Evolutionary conservation across 1,140 invertebrate species (phyloP).

Genomic region (Drosophila ohnishii): DNA sequence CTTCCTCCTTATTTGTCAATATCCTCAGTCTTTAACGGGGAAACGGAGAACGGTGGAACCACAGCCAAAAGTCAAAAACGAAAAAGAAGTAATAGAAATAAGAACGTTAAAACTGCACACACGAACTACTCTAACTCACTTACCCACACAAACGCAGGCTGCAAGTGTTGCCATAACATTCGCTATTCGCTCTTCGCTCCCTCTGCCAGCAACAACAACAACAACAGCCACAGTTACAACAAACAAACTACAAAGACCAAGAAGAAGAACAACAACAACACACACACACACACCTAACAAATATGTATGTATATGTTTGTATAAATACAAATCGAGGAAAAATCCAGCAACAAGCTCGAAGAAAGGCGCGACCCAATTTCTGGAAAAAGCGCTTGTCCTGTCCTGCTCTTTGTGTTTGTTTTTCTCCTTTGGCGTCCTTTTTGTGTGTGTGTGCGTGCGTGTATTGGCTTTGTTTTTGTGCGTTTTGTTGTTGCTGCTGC

Average conservation of each 20-base stretch:
- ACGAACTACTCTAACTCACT: slow-evolving; percentile 27
- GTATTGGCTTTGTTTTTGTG: slow-evolving; percentile 30
- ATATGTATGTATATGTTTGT: slow-evolving; percentile 4
- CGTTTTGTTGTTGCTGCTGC: slow-evolving; percentile 25
- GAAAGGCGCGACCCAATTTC: slow-evolving; percentile 69
- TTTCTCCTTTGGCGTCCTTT: slow-evolving; percentile 39
- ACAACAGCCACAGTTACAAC: slow-evolving; percentile 9
- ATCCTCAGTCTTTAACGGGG: slow-evolving; percentile 16
- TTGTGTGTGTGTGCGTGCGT: slow-evolving; percentile 19
- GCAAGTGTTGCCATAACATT: slow-evolving; percentile 64
- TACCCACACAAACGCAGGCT: slow-evolving; percentile 44
- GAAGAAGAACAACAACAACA: slow-evolving; percentile 18
- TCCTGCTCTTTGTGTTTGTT: slow-evolving; percentile 60
- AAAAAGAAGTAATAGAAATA: slow-evolving; percentile 4
- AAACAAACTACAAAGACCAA: slow-evolving; percentile 11
- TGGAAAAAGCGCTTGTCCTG: slow-evolving; percentile 57
- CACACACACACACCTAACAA: slow-evolving; percentile 7
- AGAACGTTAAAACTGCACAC: slow-evolving; percentile 8
- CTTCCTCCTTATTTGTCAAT: not conserved
- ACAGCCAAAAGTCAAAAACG: not conserved
- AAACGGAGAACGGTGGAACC: not conserved
- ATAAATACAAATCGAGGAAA: slow-evolving; percentile 10
- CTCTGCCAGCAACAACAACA: slow-evolving; percentile 27
- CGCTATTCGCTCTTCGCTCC: slow-evolving; percentile 15
- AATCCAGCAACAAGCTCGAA: slow-evolving; percentile 33